Percentiles rank a stretch among this genome's conserved stretches.
Evolutionary conservation across 2,797 vertebrate genomes (phyloP).

Genomic region (Spizella passerina): DNA sequence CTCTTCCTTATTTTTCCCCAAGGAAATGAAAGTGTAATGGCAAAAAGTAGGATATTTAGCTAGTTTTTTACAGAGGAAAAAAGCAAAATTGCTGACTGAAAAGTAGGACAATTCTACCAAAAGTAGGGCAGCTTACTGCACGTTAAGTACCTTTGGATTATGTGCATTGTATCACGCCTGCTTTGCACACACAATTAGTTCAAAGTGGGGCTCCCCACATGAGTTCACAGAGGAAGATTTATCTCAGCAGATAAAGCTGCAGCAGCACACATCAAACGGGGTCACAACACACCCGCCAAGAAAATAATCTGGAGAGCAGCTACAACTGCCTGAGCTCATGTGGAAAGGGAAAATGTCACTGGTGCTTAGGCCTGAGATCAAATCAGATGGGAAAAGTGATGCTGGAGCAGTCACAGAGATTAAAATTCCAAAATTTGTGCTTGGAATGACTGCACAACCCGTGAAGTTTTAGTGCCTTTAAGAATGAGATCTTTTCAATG

Average conservation of each 20-base stretch:
- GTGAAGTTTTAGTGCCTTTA: background rate
- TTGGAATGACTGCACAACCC: background rate
- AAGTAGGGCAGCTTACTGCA: slow-evolving; percentile 25
- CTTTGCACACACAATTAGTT: background rate
- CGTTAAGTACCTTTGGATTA: slow-evolving; percentile 14
- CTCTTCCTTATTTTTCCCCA: background rate
- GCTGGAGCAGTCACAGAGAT: background rate
- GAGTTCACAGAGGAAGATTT: background rate
- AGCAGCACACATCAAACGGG: background rate
- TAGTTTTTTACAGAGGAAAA: background rate
- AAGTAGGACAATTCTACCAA: slow-evolving; percentile 7
- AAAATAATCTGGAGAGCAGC: background rate
- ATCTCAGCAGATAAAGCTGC: background rate
- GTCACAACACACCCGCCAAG: background rate
- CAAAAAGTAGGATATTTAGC: background rate
- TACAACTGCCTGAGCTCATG: background rate
- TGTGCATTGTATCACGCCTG: background rate
- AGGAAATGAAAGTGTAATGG: background rate
- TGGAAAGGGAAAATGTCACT: background rate
- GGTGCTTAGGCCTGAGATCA: background rate
- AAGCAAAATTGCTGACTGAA: background rate
- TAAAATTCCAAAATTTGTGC: background rate
- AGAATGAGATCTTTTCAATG: background rate
- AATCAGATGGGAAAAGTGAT: background rate
- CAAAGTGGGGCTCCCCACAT: background rate